Conservation (phyloP, 2,113 vertebrate genomes). For the Lepus timidus region DNA sequence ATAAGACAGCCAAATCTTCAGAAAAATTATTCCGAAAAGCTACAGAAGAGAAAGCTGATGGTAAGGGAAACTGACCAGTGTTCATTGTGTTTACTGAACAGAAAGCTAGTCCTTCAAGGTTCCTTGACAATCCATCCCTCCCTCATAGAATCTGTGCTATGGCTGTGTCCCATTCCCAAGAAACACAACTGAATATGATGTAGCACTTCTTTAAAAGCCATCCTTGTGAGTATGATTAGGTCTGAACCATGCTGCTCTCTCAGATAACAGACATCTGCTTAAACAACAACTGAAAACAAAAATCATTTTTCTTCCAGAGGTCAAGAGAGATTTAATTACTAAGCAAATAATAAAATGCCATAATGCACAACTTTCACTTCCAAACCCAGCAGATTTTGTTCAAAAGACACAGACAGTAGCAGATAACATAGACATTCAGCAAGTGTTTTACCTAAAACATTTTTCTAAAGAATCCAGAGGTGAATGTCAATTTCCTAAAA, state of each 20-base stretch:
- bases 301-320: constrained; percentile 55
- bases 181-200: constrained; percentile 2
- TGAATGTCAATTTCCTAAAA: constrained; percentile 12
- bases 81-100: neutral
- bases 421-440: neutral
- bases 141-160: neutral
- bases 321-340: constrained; percentile 56
- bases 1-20: neutral
- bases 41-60: neutral
- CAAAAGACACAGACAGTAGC: neutral
- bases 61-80: neutral
- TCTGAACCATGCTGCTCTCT: neutral
- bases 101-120: constrained; percentile 54
- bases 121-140: neutral
- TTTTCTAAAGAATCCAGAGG: constrained; percentile 17
- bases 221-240: constrained; percentile 43
- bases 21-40: constrained; percentile 3
- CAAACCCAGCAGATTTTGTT: constrained; percentile 47
- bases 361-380: constrained; percentile 17
- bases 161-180: neutral
- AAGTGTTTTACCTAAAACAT: constrained; percentile 31
- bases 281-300: constrained; percentile 60
- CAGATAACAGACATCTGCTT: neutral
- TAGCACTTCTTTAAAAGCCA: rapidly evolving
- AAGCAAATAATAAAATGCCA: constrained; percentile 45